Evolutionary conservation across 2,888 invertebrate species (phyloP), one percentile per base, ranked within the genome.

Genomic region (Lysandra bellargus): DNA sequence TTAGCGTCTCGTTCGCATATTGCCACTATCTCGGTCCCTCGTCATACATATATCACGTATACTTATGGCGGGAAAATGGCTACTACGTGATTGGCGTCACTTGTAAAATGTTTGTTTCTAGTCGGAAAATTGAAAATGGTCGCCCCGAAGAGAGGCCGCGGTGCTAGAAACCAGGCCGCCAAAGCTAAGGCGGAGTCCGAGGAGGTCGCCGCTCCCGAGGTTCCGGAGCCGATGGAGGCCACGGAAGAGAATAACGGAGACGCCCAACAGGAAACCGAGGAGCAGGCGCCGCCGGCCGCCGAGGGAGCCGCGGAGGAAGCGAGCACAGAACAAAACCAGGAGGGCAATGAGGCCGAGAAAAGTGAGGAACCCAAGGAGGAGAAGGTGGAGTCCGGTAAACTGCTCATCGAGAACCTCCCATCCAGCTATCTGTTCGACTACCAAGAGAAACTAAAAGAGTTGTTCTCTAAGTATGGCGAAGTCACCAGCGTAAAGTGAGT

Each of bases 401-500:
- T 94, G 84, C 90, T 94, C 23, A 90, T 94, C 60, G 94, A 94
- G 86, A 93, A 94, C 85, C 90, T 94, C 80, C 94, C 94, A 14
- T 88, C 92, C 57, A 92, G 89, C 87, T 94, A 88, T 86, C 90
- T 94, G 83, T 94, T 94, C 83, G 92, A 93, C 85, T 94, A 94
- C 84, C 94, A 94, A 87, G 94, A 94, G 80, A 94, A 94, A 86
- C 92, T 94, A 80, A 94, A 93, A 85, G 94, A 94, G 86, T 83
- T 93, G 82, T 94, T 94, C 89, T 92, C 93, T 72, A 93, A 94
- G 84, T 87, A 94, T 80, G 94, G 94, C 83, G 94, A 94, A 88
- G 87, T 94, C 82, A 83, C 84, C 84, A 85, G 85, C 57, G 90
- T 94, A 83, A 94, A 93, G 94, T 94, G 82, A 94, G 94, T 90